Conservation (phyloP, 1,140 invertebrate species). For the Anastrepha obliqua region DNA sequence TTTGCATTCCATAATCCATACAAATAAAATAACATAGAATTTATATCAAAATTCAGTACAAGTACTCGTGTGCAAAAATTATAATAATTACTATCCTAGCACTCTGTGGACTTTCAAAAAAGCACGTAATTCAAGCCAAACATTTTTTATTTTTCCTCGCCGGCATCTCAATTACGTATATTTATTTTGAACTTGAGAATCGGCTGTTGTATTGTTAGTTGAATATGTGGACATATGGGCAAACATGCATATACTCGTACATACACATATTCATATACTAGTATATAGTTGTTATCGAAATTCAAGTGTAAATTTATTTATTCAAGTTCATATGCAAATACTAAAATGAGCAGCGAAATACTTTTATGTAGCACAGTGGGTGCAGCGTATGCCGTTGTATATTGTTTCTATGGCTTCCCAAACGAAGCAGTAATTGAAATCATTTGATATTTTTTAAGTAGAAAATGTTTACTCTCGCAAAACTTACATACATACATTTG, state of each 20-base stretch:
- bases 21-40: not conserved
- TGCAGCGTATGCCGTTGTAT: no score
- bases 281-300: not conserved
- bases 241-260: no score
- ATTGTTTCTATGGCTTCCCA: no score
- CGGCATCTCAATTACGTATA: not conserved
- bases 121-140: not conserved
- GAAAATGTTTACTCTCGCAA: no score
- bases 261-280: no score
- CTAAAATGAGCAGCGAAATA: no score
- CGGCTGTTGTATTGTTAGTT: not conserved
- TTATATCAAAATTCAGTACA: not conserved
- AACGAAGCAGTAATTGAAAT: no score
- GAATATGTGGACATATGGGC: not conserved
- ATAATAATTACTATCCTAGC: no score
- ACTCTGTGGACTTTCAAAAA: not conserved
- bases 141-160: not conserved
- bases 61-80: not conserved
- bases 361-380: no score
- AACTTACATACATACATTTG: no score
- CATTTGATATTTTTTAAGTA: no score
- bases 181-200: conserved; percentile 26
- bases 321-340: conserved; percentile 11
- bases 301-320: conserved; percentile 4
- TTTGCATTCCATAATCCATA: not conserved